phyloP scores from a whole-genome alignment of 2,113 vertebrate species.

The Isichthys henryi region DNA sequence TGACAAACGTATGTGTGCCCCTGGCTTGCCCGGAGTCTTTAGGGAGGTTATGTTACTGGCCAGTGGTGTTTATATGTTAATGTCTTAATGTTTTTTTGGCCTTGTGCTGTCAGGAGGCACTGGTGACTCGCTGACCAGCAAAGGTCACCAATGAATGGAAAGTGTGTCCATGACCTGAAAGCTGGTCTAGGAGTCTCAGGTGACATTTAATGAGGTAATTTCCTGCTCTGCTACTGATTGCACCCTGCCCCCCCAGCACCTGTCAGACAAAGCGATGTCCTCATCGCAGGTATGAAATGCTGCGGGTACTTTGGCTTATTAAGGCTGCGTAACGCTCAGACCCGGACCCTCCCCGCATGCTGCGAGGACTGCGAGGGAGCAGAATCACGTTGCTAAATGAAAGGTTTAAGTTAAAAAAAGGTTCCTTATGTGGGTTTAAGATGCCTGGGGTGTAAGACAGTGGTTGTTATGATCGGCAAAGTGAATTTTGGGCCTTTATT shows the following conservation, averaged over 20 bases:
- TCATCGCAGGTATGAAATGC: neutral
- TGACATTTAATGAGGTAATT: neutral
- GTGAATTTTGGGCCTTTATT: neutral
- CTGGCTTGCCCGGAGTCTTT: neutral
- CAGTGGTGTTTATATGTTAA: neutral
- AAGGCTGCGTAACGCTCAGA: neutral
- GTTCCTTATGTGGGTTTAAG: neutral
- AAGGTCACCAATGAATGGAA: neutral
- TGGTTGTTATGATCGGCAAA: neutral
- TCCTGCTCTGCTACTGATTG: neutral
- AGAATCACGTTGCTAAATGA: neutral
- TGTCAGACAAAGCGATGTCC: neutral
- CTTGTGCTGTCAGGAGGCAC: neutral
- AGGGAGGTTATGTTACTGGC: neutral
- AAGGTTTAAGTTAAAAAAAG: neutral
- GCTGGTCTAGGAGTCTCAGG: neutral
- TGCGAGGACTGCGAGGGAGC: neutral
- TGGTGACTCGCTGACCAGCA: neutral
- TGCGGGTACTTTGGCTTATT: neutral
- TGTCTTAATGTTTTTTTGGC: neutral
- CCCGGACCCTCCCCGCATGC: neutral
- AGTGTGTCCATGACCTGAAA: neutral
- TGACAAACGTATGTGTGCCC: neutral
- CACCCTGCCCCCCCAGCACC: neutral
- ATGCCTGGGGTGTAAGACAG: neutral